Conservation (phyloP, 2,888 invertebrate genomes). For the Malachius bipustulatus region DNA sequence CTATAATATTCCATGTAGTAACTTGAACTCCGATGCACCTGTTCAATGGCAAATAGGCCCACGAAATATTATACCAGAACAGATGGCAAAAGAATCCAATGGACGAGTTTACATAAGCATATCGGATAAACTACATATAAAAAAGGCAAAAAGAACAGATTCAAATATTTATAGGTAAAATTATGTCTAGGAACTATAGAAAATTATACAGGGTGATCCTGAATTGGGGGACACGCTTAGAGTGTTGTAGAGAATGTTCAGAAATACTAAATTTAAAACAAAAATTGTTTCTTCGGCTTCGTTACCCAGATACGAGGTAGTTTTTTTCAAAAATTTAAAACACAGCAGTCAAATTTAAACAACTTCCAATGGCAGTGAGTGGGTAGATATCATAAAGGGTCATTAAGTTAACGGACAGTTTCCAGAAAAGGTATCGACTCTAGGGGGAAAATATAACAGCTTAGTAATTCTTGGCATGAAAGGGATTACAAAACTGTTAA, state of each 20-base stretch:
- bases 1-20: conserved; percentile 30
- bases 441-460: no score
- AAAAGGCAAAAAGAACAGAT: conserved; percentile 41
- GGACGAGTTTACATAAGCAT: conserved; percentile 47
- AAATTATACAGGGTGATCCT: conserved; percentile 4
- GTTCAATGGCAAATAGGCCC: conserved; percentile 45
- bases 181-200: neutral
- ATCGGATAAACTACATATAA: conserved; percentile 46
- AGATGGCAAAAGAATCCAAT: conserved; percentile 38
- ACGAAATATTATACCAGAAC: conserved; percentile 39
- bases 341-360: no score
- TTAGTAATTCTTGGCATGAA: no score
- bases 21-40: conserved; percentile 42
- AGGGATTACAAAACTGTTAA: no score
- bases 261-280: no score
- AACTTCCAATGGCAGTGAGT: no score
- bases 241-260: no score
- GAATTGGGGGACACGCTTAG: neutral
- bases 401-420: no score
- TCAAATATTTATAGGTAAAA: conserved; percentile 47
- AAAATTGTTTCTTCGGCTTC: no score
- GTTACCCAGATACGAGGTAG: neutral
- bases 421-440: no score
- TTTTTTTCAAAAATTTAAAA: conserved; percentile 1
- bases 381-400: no score